Evolutionary conservation across 2,797 vertebrate species (phyloP).

Genomic region (Pseudocheirus occidentalis): DNA sequence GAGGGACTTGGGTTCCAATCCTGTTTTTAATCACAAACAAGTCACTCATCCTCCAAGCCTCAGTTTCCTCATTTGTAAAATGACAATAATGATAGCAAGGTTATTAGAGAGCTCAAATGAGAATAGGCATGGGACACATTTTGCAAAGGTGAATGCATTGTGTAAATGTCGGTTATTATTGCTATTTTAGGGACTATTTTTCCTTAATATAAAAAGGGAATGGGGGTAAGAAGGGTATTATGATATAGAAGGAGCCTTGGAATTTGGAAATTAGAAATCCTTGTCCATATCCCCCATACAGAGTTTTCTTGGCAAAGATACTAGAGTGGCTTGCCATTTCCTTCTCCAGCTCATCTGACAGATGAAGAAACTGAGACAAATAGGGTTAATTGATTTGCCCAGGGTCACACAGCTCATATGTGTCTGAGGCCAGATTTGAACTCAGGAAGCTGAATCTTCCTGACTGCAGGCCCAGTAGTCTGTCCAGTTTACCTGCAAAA

Average conservation of each 20-base stretch:
- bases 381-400: neutral
- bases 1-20: neutral
- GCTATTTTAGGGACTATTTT: neutral
- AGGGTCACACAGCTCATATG: neutral
- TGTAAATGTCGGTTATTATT: neutral
- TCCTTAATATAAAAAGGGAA: neutral
- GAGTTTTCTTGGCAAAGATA: neutral
- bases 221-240: neutral
- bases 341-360: neutral
- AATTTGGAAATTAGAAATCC: neutral
- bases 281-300: neutral
- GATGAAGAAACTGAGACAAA: neutral
- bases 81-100: neutral
- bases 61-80: neutral
- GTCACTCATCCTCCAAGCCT: neutral
- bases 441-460: neutral
- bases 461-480: neutral
- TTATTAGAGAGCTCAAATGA: neutral
- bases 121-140: neutral
- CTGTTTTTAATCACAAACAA: neutral
- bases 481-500: neutral
- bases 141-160: neutral
- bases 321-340: neutral
- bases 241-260: neutral
- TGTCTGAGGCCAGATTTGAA: neutral